phyloP scores from a whole-genome alignment of 2,888 invertebrate species.

The Drosophila bunnanda region DNA sequence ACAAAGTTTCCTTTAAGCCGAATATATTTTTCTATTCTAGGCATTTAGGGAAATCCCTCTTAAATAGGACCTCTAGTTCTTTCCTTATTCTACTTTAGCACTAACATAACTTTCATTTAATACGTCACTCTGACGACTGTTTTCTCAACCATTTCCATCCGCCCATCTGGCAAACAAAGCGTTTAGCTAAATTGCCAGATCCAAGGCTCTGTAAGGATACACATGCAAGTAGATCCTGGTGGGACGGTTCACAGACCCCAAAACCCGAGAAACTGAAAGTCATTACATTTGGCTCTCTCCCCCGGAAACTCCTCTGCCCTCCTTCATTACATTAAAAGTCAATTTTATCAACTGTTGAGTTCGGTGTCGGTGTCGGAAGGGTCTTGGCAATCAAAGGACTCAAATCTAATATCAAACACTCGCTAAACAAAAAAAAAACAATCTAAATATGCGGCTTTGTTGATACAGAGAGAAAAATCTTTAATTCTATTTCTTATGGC shows the following conservation, averaged over 20 bases:
- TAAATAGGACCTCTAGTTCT: background rate
- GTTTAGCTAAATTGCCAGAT: conserved; percentile 38
- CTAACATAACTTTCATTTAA: conserved; percentile 13
- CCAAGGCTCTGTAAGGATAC: conserved; percentile 8
- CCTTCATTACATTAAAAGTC: conserved; percentile 61
- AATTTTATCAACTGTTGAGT: conserved; percentile 70
- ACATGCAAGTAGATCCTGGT: conserved; percentile 24
- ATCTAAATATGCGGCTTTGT: conserved; percentile 49
- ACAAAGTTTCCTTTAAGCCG: background rate
- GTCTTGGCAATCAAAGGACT: conserved; percentile 54
- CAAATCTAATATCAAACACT: conserved; percentile 63
- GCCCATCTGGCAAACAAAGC: conserved; percentile 31
- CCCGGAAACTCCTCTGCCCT: background rate
- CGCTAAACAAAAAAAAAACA: conserved; percentile 38
- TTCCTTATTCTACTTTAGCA: background rate
- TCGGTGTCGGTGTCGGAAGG: conserved; percentile 20
- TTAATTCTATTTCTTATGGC: no score
- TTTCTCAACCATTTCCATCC: conserved; percentile 5
- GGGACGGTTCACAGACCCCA: conserved; percentile 9
- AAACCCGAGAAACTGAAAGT: conserved; percentile 8
- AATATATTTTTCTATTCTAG: background rate
- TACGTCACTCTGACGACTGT: conserved; percentile 1
- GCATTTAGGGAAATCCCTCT: background rate
- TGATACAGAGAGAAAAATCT: background rate
- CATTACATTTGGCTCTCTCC: conserved; percentile 36